Conservation (phyloP, 2,113 vertebrate genomes). For the Potamarius usumacintae region DNA sequence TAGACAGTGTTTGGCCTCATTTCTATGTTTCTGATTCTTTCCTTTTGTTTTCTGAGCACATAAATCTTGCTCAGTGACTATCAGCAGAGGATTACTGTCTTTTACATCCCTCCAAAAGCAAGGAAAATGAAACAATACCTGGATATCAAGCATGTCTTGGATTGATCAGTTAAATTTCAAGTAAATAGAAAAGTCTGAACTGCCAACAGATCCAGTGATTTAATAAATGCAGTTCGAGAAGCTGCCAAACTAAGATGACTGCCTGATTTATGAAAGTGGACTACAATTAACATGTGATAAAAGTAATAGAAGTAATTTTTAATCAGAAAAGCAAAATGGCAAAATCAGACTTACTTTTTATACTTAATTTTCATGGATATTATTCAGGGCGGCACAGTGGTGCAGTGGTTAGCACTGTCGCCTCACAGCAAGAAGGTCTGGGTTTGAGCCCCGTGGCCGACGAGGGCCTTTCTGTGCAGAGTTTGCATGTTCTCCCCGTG, state of each 20-base stretch:
- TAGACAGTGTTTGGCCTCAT: slow-evolving; percentile 31
- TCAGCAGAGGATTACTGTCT: background rate
- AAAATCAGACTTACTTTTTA: background rate
- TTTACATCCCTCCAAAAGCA: background rate
- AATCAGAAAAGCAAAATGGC: background rate
- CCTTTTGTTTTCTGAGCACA: slow-evolving; percentile 6
- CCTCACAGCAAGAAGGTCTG: too few species aligned
- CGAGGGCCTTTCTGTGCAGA: too few species aligned
- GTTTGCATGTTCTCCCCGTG: too few species aligned
- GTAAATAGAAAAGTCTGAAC: background rate
- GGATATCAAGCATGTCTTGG: background rate
- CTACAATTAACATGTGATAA: background rate
- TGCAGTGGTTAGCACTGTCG: too few species aligned
- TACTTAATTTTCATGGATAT: too few species aligned
- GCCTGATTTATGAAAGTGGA: background rate
- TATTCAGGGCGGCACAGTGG: too few species aligned
- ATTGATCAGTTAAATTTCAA: background rate
- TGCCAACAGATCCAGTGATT: background rate
- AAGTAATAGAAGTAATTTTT: background rate
- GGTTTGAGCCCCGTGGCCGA: too few species aligned
- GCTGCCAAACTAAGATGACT: too few species aligned
- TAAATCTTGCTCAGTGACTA: background rate
- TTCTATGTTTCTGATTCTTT: slow-evolving; percentile 1
- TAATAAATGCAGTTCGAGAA: background rate
- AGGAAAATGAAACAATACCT: background rate